A percentile compares a stretch with the other conserved stretches of the same genome.
These are phyloP conservation scores for Nannospalax galili DNA, from an alignment of 2,113 vertebrate genomes.

Conservation along the genomic window DNA sequence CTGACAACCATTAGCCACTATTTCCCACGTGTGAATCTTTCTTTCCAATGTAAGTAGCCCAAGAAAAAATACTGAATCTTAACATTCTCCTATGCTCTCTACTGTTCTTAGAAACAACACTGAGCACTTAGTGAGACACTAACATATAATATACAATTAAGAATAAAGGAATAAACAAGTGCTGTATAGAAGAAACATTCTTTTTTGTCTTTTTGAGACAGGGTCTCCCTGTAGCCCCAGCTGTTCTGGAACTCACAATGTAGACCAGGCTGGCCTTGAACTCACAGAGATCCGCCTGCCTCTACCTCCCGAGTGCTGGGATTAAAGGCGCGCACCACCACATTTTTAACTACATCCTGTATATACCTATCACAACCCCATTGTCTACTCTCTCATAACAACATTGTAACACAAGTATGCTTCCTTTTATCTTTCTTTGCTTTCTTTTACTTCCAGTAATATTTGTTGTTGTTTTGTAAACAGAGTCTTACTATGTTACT, in stretches of 20 bases:
- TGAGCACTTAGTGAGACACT: background rate
- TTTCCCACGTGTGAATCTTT: background rate
- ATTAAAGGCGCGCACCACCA: too few relatives aligned
- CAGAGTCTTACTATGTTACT: background rate
- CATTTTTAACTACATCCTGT: background rate
- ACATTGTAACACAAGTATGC: background rate
- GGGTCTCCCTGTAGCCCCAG: too few relatives aligned
- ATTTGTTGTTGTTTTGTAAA: background rate
- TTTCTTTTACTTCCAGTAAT: background rate
- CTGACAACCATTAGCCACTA: background rate
- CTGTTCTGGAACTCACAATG: too few relatives aligned
- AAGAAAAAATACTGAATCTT: background rate
- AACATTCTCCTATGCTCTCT: background rate
- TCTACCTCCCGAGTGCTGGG: too few relatives aligned
- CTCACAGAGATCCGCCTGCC: too few relatives aligned
- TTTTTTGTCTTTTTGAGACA: too few relatives aligned
- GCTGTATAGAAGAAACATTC: background rate
- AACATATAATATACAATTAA: background rate
- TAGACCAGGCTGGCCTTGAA: too few relatives aligned
- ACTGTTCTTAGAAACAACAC: slow-evolving; percentile 40
- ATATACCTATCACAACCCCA: background rate
- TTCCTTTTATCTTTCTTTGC: background rate
- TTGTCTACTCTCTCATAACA: background rate
- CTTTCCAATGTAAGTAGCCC: background rate
- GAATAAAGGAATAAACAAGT: background rate